Percentiles rank a stretch among this genome's conserved stretches.
Conservation (phyloP, 2,113 vertebrate species). For the Phalacrocorax pelagicus region DNA sequence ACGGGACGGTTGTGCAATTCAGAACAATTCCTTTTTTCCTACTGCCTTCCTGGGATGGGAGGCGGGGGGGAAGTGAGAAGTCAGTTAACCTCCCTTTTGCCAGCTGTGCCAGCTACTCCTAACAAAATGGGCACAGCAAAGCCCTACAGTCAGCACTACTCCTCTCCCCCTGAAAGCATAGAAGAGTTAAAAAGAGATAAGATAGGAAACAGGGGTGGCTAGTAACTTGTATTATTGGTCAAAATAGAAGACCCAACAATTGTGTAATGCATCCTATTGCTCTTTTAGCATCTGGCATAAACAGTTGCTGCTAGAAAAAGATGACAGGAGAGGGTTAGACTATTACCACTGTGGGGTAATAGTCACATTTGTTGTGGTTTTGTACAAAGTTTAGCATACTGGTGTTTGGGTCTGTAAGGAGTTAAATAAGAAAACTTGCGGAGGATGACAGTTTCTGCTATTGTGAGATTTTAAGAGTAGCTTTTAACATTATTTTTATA, state of each 20-base stretch:
- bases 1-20: conserved; percentile 25
- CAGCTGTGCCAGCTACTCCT: neutral
- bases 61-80: neutral
- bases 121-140: neutral
- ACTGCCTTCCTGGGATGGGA: neutral
- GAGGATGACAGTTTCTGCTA: neutral
- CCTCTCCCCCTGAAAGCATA: neutral
- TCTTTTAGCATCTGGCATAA: neutral
- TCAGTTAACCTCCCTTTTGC: conserved; percentile 5
- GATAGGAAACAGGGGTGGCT: neutral
- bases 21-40: conserved; percentile 36
- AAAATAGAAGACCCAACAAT: neutral
- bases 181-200: neutral
- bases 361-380: neutral
- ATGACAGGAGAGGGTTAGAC: neutral
- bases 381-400: neutral
- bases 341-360: neutral
- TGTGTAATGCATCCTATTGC: neutral
- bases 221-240: neutral
- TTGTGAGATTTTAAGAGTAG: neutral
- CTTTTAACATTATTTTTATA: neutral
- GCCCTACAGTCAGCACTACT: neutral
- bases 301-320: neutral
- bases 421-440: neutral
- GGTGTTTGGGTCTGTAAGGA: neutral